Conservation (phyloP, 2,888 invertebrate genomes). For the Drosophila mimica region DNA sequence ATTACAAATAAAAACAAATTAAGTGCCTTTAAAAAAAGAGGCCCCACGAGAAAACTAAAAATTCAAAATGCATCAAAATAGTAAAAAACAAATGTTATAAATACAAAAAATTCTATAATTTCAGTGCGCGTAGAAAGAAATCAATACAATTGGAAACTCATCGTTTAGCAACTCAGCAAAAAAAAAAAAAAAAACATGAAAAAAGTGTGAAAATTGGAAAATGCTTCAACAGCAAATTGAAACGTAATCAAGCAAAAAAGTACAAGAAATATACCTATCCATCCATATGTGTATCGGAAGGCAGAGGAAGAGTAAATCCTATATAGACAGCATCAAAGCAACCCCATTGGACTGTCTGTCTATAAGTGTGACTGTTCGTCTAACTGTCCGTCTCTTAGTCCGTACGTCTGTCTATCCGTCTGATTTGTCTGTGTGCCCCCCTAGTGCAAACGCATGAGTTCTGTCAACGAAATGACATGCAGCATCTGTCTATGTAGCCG, state of each 20-base stretch:
- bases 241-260: conserved; percentile 72
- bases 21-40: conserved; percentile 24
- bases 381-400: conserved; percentile 16
- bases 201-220: conserved; percentile 43
- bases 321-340: conserved; percentile 61
- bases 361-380: conserved; percentile 33
- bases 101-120: conserved; percentile 17
- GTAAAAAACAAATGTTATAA: conserved; percentile 4
- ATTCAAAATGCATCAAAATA: conserved; percentile 35
- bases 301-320: conserved; percentile 32
- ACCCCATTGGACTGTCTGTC: conserved; percentile 24
- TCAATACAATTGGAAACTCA: conserved; percentile 12
- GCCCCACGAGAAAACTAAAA: conserved; percentile 34
- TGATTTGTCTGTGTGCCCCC: conserved; percentile 30
- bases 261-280: conserved; percentile 12
- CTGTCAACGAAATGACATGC: conserved; percentile 80
- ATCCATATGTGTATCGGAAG: conserved; percentile 11
- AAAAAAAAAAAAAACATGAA: background rate
- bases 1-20: conserved; percentile 41
- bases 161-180: background rate
- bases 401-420: conserved; percentile 17
- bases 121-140: conserved; percentile 39
- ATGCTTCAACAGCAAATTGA: conserved; percentile 63
- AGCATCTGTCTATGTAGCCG: conserved; percentile 76
- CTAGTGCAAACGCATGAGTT: conserved; percentile 66